Percentiles rank a stretch among this genome's conserved stretches.
Conservation (phyloP, 2,888 invertebrate species). For the Nesidiocoris tenuis region DNA sequence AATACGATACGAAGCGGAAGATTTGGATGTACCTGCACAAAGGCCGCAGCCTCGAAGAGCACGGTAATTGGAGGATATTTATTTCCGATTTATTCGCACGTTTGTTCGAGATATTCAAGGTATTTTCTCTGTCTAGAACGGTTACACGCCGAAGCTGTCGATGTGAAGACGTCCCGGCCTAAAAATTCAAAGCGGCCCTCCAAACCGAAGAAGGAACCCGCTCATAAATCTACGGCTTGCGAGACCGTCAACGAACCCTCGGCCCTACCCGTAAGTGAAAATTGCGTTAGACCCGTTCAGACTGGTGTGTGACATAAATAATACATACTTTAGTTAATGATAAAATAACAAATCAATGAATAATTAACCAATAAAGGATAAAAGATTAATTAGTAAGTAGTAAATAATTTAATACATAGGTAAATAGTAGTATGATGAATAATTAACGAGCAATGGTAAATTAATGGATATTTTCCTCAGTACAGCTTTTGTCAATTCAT, state of each 20-base stretch:
- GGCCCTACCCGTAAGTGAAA: constrained; percentile 8
- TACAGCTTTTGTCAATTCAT: no score
- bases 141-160: constrained; percentile 56
- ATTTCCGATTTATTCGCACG: background rate
- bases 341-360: no score
- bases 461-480: no score
- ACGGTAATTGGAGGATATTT: constrained; percentile 57
- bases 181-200: constrained; percentile 61
- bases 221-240: constrained; percentile 37
- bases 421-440: no score
- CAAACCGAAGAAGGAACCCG: constrained; percentile 55
- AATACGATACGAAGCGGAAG: constrained; percentile 86
- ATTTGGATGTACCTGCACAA: constrained; percentile 95
- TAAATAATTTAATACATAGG: no score
- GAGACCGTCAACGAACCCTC: constrained; percentile 18
- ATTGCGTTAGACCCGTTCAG: no score
- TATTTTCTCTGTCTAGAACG: constrained; percentile 57
- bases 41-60: constrained; percentile 64
- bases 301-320: no score
- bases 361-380: no score
- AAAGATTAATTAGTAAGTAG: no score
- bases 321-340: no score
- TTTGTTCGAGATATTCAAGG: background rate
- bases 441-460: no score
- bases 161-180: constrained; percentile 41